A percentile compares a stretch with the other conserved stretches of the same genome.
Evolutionary conservation across 2,113 vertebrate species (phyloP).

Genomic region (Zapus hudsonius): DNA sequence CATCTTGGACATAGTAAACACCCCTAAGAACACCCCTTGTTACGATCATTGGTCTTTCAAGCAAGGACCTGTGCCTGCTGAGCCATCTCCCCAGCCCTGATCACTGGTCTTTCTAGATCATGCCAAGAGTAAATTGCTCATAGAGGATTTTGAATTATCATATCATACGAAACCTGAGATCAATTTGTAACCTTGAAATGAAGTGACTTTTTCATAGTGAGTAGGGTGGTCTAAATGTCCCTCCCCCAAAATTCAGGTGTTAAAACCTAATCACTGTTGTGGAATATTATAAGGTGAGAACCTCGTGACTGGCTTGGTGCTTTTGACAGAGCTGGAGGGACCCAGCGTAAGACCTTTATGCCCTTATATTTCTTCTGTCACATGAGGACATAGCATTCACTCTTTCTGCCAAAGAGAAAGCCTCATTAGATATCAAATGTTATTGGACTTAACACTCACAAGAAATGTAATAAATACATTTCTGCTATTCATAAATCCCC

Average conservation of each 20-base stretch:
- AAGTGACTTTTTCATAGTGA: not conserved
- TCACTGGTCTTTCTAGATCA: not conserved
- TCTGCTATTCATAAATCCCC: not conserved
- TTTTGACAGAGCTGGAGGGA: not conserved
- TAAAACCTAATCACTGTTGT: not conserved
- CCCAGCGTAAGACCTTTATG: too few relatives aligned
- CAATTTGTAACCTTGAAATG: not conserved
- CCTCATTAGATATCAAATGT: not conserved
- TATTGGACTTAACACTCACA: not conserved
- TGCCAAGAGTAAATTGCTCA: not conserved
- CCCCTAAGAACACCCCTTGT: not conserved
- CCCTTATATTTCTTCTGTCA: not conserved
- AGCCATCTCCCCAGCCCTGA: not conserved
- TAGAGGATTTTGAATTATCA: not conserved
- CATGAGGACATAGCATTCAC: not conserved
- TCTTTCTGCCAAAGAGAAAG: not conserved
- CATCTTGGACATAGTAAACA: not conserved
- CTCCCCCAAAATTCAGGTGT: not conserved
- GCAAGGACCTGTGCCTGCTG: not conserved
- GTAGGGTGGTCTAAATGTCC: not conserved
- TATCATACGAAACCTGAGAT: not conserved
- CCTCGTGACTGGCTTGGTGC: not conserved
- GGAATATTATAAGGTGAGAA: not conserved
- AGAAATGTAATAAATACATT: not conserved
- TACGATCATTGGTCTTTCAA: not conserved